Base-by-base conservation (phyloP, 2,888 invertebrate genomes). In the Imbricaverruca yamaguchii region DNA sequence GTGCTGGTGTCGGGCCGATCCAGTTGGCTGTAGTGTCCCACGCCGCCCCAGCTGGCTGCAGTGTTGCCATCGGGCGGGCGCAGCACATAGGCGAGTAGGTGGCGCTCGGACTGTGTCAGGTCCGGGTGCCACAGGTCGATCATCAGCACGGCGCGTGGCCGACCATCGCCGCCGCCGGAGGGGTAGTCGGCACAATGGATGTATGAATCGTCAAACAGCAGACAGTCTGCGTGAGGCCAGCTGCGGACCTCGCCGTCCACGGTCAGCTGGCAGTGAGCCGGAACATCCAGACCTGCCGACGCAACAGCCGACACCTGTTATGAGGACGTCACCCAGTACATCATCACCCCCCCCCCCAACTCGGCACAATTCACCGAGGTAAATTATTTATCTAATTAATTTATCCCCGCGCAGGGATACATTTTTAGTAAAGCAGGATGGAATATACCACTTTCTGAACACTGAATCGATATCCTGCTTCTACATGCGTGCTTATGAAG, bases 201-300 rank as follows among this genome's bases (percentile, higher is more conserved):
- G 55, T 74, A 53, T 8, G 74, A 74, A 21, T 74, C 74, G 74
- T 74, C 74, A 21, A 74, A 74, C 53, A 74, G 74, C 15, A 74
- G 74, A 15, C 74, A 74, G 10, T 11, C 10, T 21, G 21, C 74
- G 55, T 10, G 53, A 6, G 8, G 7, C 74, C 55, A 74, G 18
- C 21, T 18, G 74, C 74, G 53, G 2, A 18, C 53, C 74, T 53
- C 55, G 21, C 74, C 74, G 55, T 53, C 74, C 74, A 53, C 74
- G 10, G 55, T 21, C 55, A 55, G 74, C 55, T 3, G 55, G 21
- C 74, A 74, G 53, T 15, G 15, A 55, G 11, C 53, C 55, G 74
- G 74, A 21, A 55, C 55, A 21, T 74, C 74, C 74, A 55, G 55
- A 8, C 74, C 74, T 74, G 74, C 10, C 74, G 53, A n/a, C 67